Evolutionary conservation across 2,888 invertebrate genomes (phyloP), one percentile per base, ranked within the genome.

Genomic region (Papilio elwesi): DNA sequence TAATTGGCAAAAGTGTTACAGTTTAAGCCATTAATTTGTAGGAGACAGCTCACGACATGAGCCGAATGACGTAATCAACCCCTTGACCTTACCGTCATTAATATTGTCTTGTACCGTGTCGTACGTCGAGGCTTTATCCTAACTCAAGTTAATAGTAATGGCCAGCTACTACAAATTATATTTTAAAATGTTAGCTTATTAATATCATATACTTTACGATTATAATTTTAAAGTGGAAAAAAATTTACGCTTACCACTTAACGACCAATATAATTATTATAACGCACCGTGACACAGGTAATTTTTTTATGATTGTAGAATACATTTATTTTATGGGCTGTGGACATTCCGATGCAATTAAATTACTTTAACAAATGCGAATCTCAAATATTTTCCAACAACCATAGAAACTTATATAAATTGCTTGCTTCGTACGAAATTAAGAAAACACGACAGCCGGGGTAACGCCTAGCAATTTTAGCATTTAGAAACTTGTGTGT

Each of bases 261-360:
- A 59, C 8, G 38, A 38, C 38, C 9, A 59, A 38, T 9, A 13
- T 57, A 36, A 38, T 57, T n/a, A 38, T 3, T 59, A 38, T 3
- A 59, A 38, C 38, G 13, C 9, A 59, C 38, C 59, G 59, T 59
- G 38, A 59, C 59, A 59, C 38, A 5, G n/a, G 6, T 16, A 55
- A 16, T 16, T 13, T 43, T 43, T 43, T 57, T 57, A 57, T 57
- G 36, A 13, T 13, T 57, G 36, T 13, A 57, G 36, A 8, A 57
- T 13, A 59, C 8, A 59, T 38, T 57, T 13, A 13, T 49, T 59
- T 59, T n/a, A 59, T 59, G 38, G 9, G n/a, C 36, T 59, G n/a
- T 38, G 59, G 38, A n/a, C 38, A 59, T 59, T 59, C 36, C 6
- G 7, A n/a, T n/a, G n/a, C 36, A 57, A 57, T 57, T 38, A 57